Evolutionary conservation across 2,888 invertebrate species (phyloP).

Genomic region (Ectobius pallidus): DNA sequence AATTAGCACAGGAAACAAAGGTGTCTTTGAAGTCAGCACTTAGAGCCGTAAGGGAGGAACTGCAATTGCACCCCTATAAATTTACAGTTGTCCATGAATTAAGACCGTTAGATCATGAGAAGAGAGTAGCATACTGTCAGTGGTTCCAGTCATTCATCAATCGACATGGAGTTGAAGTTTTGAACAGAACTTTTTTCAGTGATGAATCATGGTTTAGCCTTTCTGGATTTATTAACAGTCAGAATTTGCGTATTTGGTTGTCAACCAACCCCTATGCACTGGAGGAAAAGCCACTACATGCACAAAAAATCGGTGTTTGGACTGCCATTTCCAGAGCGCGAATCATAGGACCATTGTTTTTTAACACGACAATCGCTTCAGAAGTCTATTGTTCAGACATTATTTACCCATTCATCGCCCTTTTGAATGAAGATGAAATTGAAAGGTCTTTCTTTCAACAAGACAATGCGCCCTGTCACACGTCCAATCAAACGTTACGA

Average conservation of each 20-base stretch:
- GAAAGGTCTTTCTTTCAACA: background rate
- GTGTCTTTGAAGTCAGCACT: background rate
- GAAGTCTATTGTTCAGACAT: background rate
- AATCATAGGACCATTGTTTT: background rate
- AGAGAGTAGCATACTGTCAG: background rate
- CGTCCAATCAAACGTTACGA: background rate
- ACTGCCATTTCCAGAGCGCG: background rate
- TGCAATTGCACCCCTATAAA: background rate
- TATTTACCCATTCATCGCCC: background rate
- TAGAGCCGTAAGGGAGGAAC: background rate
- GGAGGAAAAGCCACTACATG: background rate
- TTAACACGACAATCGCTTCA: background rate
- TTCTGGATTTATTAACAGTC: background rate
- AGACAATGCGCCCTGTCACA: background rate
- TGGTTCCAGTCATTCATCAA: background rate
- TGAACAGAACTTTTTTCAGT: background rate
- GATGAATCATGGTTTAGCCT: background rate
- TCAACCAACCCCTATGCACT: background rate
- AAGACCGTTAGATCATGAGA: background rate
- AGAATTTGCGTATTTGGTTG: background rate
- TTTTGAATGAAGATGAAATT: background rate
- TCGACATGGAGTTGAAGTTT: no score
- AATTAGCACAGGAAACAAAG: background rate
- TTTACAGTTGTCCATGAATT: background rate
- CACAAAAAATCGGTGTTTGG: background rate